Evolutionary conservation across 2,888 invertebrate species (phyloP).

Genomic region (Chrysodeixis includens): DNA sequence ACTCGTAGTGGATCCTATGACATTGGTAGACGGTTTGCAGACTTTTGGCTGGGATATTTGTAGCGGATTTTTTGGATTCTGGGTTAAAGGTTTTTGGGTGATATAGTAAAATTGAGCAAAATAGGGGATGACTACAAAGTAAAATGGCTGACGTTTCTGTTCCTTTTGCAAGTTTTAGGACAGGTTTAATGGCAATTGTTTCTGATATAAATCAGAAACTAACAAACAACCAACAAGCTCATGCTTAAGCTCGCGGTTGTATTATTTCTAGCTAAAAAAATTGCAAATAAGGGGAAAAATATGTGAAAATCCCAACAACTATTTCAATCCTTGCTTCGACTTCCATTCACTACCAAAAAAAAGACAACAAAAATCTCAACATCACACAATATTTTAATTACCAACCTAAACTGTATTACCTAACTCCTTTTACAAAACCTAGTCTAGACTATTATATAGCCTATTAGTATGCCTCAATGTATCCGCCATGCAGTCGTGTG

Average conservation of each 20-base stretch:
- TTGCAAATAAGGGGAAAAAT: too few species aligned
- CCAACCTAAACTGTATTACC: not conserved
- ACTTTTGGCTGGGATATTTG: conserved; percentile 23
- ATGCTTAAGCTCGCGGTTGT: too few species aligned
- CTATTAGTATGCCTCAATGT: not conserved
- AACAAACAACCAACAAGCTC: too few species aligned
- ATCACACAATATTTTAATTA: not conserved
- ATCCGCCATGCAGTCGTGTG: conserved; percentile 1
- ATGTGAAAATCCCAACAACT: too few species aligned
- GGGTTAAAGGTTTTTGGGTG: not conserved
- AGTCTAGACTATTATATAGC: not conserved
- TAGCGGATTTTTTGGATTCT: not conserved
- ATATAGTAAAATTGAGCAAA: not conserved
- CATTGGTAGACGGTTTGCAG: conserved; percentile 42
- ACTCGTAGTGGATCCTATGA: conserved; percentile 36
- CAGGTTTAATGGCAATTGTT: too few species aligned
- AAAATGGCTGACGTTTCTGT: too few species aligned
- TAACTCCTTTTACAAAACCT: not conserved
- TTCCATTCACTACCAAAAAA: not conserved
- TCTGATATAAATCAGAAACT: too few species aligned
- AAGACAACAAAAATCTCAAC: not conserved
- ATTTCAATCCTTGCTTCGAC: too few species aligned
- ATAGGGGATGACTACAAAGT: too few species aligned
- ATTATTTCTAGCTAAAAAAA: too few species aligned
- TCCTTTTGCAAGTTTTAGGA: too few species aligned